Conservation (phyloP, 2,113 vertebrate species). For the human region DNA sequence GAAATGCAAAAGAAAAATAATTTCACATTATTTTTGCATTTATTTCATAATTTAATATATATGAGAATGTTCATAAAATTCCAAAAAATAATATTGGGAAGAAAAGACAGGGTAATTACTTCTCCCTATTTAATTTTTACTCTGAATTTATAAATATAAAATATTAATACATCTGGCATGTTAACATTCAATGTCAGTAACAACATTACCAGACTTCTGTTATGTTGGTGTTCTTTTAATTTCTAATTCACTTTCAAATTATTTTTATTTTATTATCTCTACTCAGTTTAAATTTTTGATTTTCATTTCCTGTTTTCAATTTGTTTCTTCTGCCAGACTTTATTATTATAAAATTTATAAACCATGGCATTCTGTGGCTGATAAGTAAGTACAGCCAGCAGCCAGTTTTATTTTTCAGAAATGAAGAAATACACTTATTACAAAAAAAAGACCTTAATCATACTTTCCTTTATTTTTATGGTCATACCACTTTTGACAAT, state of each 20-base stretch:
- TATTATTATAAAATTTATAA: background rate
- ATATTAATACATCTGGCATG: constrained; percentile 69
- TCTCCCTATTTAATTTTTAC: constrained; percentile 62
- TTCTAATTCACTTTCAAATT: constrained; percentile 4
- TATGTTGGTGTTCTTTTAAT: background rate
- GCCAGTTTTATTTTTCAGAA: background rate
- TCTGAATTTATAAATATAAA: constrained; percentile 54
- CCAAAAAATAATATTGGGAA: background rate
- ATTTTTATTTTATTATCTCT: background rate
- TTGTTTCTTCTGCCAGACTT: background rate
- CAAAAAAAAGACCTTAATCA: background rate
- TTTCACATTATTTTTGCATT: background rate
- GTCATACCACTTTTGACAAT: background rate
- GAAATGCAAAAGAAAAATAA: constrained; percentile 32
- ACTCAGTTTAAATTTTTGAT: background rate
- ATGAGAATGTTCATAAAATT: constrained; percentile 62
- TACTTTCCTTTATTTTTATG: constrained; percentile 15
- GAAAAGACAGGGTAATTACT: constrained; percentile 51
- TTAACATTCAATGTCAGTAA: constrained; percentile 67
- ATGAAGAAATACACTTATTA: background rate
- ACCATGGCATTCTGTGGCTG: background rate
- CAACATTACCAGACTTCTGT: constrained; percentile 34
- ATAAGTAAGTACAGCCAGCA: background rate
- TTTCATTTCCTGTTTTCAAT: constrained; percentile 6
- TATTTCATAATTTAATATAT: constrained; percentile 9